Base-by-base conservation (phyloP, 2,888 invertebrate species). In the Amblyjoppa fuscipennis region DNA sequence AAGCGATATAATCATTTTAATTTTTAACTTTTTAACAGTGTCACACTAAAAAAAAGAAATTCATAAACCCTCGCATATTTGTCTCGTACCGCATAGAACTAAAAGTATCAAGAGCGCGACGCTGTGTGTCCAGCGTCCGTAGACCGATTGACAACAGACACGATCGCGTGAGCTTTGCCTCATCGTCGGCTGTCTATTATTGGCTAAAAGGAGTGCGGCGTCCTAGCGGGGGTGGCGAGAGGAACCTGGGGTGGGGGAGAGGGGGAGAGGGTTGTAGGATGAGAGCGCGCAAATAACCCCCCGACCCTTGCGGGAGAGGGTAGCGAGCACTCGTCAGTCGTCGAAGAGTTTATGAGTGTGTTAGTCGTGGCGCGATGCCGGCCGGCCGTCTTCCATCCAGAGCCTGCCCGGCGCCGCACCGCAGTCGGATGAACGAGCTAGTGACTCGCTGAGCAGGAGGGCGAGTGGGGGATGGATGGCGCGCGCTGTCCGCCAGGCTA, bases 381-480 rank as follows among this genome's bases (percentile, higher is more conserved):
- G 76, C 77, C 70, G 84, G 66, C 73, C 66, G 64, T 66, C 64
- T 74, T 51, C 71, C 69, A 61, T 16, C 45, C 45, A 49, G 45
- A 49, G 81, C 80, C 84, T 59, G 81, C 77, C 77, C 71, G 51
- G 71, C 68, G 75, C 73, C 82, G 82, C 88, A 84, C 75, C 83
- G 83, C 86, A 84, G 82, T 28, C 85, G 88, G 85, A 87, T 88
- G 88, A 89, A 87, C 82, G 66, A 77, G 75, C 45, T 73, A 81
- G 61, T 45, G 80, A 81, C 78, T 20, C 73, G 81, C 81, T 71
- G 53, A 28, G 20, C 13, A 51, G 41, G 38, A 49, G 25, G 70
- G 53, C 59, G 76, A 64, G 88, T 70, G 87, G 85, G 85, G 89
- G 89, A 83, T 86, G 89, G 84, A 89, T 89, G 86, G 87, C 88